Evolutionary conservation across 2,888 invertebrate species (phyloP).

Genomic region (Cerastoderma edule): DNA sequence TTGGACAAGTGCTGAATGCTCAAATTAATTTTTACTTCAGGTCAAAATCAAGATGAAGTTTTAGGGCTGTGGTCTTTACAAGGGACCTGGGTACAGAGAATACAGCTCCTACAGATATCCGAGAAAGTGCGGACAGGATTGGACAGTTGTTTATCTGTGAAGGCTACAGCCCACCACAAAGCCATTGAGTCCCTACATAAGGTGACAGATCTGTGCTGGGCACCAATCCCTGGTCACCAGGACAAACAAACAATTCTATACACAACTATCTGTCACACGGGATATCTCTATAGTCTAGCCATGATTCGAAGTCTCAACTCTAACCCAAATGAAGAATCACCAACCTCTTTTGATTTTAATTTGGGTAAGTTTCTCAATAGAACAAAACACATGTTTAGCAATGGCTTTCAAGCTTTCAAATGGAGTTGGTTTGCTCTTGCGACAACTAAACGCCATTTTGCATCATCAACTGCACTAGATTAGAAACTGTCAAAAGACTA

Average conservation of each 20-base stretch:
- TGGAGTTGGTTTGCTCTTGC: too few species aligned
- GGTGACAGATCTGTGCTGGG: constrained; percentile 77
- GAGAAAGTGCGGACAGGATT: constrained; percentile 35
- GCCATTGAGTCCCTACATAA: constrained; percentile 67
- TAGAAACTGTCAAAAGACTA: too few species aligned
- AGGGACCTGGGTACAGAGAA: constrained; percentile 67
- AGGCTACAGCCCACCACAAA: constrained; percentile 52
- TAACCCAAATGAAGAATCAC: constrained; percentile 11
- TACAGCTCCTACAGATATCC: constrained; percentile 69
- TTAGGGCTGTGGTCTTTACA: constrained; percentile 76
- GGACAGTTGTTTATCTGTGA: constrained; percentile 45
- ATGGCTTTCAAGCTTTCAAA: not conserved
- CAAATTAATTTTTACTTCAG: too few species aligned
- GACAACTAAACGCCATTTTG: too few species aligned
- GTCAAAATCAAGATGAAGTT: constrained; percentile 62
- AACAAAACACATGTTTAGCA: not conserved
- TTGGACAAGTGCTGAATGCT: too few species aligned
- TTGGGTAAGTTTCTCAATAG: constrained; percentile 39
- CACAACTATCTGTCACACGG: constrained; percentile 75
- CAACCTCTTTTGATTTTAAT: constrained; percentile 47
- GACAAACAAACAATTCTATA: constrained; percentile 67
- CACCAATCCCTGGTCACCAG: constrained; percentile 49
- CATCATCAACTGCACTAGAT: too few species aligned
- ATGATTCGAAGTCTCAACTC: constrained; percentile 53
- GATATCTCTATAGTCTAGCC: constrained; percentile 70